Percentiles rank a stretch among this genome's conserved stretches.
These are phyloP conservation scores for Galleria mellonella DNA, from an alignment of 1,140 invertebrate species.

Conservation along the genomic window DNA sequence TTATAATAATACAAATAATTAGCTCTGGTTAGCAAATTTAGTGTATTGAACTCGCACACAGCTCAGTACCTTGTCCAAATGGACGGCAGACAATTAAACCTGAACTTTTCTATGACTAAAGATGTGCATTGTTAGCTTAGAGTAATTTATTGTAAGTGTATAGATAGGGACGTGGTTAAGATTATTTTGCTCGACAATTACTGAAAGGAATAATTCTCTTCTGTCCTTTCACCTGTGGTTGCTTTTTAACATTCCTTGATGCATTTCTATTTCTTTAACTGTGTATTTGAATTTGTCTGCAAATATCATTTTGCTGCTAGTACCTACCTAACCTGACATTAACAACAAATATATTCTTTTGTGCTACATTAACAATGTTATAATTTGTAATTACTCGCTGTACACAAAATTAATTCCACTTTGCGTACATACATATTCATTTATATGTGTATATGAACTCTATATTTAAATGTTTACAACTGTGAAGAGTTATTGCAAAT, in stretches of 20 bases:
- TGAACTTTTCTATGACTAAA: constrained; percentile 44
- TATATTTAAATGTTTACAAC: constrained; percentile 6
- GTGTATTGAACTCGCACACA: constrained; percentile 50
- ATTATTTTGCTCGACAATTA: constrained; percentile 24
- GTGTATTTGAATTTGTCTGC: constrained; percentile 16
- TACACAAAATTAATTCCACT: neutral
- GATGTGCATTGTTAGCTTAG: constrained; percentile 67
- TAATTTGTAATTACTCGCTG: constrained; percentile 3
- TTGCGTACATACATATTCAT: too few relatives aligned
- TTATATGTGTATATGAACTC: neutral
- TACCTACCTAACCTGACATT: constrained; percentile 24
- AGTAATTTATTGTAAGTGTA: constrained; percentile 70
- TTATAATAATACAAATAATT: constrained; percentile 18
- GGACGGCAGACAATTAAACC: constrained; percentile 56
- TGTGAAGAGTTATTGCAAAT: constrained; percentile 7
- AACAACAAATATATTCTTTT: constrained; percentile 24
- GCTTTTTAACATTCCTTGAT: constrained; percentile 53
- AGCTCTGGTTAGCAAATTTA: constrained; percentile 33
- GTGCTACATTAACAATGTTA: constrained; percentile 25
- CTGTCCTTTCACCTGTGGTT: constrained; percentile 47
- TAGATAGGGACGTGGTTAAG: constrained; percentile 52
- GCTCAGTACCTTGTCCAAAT: constrained; percentile 58
- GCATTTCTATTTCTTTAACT: constrained; percentile 40
- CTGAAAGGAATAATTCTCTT: constrained; percentile 24
- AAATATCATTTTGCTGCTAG: constrained; percentile 5